Conservation (phyloP, 2,113 vertebrate genomes). For the Nannospalax galili region DNA sequence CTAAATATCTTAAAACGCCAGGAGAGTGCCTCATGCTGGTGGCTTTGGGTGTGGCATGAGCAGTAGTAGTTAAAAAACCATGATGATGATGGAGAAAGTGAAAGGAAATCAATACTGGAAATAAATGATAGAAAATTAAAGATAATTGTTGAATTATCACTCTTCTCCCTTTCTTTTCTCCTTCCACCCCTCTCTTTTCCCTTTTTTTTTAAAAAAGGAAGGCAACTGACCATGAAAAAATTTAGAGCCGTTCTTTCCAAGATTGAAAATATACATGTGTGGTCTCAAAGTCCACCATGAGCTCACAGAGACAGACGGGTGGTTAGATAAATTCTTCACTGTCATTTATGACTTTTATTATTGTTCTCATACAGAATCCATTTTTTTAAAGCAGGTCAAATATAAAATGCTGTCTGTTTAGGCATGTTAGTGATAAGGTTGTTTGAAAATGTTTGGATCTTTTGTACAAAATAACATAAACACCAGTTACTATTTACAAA, state of each 20-base stretch:
- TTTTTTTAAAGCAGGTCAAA: neutral
- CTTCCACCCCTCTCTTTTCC: neutral
- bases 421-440: conserved; percentile 44
- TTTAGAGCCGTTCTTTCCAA: neutral
- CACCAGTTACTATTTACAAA: conserved; percentile 57
- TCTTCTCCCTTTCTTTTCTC: neutral
- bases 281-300: neutral
- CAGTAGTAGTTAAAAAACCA: neutral
- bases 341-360: conserved; percentile 32
- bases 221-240: neutral
- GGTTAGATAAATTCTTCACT: neutral
- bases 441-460: conserved; percentile 61
- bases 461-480: conserved; percentile 65
- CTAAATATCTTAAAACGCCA: neutral
- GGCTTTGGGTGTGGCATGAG: neutral
- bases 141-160: neutral
- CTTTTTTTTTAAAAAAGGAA: neutral
- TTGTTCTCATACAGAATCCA: neutral
- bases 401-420: conserved; percentile 29
- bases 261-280: neutral
- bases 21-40: neutral
- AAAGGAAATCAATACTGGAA: neutral
- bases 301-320: neutral
- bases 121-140: neutral
- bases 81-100: neutral